These are phyloP conservation scores for Chromis chromis DNA, from an alignment of 2,797 vertebrate species.

Conservation along the genomic window DNA sequence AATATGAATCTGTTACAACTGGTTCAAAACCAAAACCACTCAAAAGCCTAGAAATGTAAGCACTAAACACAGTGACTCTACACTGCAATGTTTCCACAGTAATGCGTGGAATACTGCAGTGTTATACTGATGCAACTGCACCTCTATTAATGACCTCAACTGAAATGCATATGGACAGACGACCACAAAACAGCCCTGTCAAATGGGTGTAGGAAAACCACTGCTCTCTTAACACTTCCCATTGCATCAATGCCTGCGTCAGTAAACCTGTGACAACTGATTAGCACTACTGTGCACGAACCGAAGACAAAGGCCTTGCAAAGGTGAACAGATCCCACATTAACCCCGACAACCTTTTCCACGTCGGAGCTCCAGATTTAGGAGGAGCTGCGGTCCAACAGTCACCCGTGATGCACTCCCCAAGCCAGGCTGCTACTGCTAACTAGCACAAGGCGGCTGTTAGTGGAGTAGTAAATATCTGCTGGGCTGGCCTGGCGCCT, in stretches of 20 bases:
- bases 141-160: slow-evolving; percentile 1
- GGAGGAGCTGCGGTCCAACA: slow-evolving; percentile 48
- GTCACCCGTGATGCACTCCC: slow-evolving; percentile 46
- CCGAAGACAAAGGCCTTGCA: slow-evolving; percentile 48
- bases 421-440: slow-evolving; percentile 45
- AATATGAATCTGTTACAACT: neutral
- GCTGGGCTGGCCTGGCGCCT: slow-evolving; percentile 65
- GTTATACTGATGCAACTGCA: neutral
- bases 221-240: slow-evolving; percentile 36
- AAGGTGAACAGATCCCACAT: slow-evolving; percentile 56
- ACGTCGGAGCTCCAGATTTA: slow-evolving; percentile 63
- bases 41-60: neutral
- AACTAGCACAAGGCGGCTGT: slow-evolving; percentile 48
- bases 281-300: slow-evolving; percentile 50
- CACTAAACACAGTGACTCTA: neutral
- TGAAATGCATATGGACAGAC: slow-evolving; percentile 2
- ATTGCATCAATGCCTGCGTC: slow-evolving; percentile 69
- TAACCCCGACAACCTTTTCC: slow-evolving; percentile 61
- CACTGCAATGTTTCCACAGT: neutral
- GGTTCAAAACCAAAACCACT: neutral
- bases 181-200: slow-evolving; percentile 29
- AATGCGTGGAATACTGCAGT: neutral
- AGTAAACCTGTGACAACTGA: slow-evolving; percentile 56
- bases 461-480: slow-evolving; percentile 74
- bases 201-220: slow-evolving; percentile 50